These are phyloP conservation scores for Blastobasis adustella DNA, from an alignment of 2,888 invertebrate species.

Conservation along the genomic window DNA sequence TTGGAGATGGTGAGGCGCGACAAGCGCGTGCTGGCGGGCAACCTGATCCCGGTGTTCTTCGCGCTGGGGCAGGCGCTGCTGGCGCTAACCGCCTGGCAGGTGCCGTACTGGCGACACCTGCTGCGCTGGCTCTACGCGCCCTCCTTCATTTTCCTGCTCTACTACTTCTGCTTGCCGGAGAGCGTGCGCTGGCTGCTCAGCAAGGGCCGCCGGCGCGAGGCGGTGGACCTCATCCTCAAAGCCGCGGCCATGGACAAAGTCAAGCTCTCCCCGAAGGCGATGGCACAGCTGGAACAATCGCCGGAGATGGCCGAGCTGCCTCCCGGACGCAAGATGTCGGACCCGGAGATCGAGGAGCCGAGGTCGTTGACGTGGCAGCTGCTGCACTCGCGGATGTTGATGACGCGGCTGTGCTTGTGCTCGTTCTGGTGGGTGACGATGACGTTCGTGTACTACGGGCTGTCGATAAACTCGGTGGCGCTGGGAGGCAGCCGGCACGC, in stretches of 20 bases:
- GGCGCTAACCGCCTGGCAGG: constrained; percentile 76
- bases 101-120: constrained; percentile 78
- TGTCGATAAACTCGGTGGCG: constrained; percentile 84
- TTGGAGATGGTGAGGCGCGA: constrained; percentile 81
- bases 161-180: constrained; percentile 77
- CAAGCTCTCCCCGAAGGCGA: constrained; percentile 44
- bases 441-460: constrained; percentile 86
- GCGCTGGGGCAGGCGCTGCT: constrained; percentile 78
- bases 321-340: not conserved
- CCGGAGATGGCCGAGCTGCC: constrained; percentile 12
- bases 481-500: constrained; percentile 84
- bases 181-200: constrained; percentile 81
- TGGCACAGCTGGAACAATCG: constrained; percentile 21
- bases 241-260: constrained; percentile 60
- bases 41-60: constrained; percentile 78
- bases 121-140: constrained; percentile 78
- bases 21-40: constrained; percentile 78
- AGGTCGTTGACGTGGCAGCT: constrained; percentile 47
- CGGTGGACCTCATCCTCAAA: constrained; percentile 62
- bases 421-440: constrained; percentile 88
- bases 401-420: constrained; percentile 74
- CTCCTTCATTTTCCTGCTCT: constrained; percentile 75
- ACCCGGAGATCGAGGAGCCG: constrained; percentile 6
- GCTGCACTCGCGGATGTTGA: constrained; percentile 63
- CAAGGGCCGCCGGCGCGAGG: constrained; percentile 69